phyloP scores from a whole-genome alignment of 2,113 vertebrate genomes.

The Mormyrus iriodes region DNA sequence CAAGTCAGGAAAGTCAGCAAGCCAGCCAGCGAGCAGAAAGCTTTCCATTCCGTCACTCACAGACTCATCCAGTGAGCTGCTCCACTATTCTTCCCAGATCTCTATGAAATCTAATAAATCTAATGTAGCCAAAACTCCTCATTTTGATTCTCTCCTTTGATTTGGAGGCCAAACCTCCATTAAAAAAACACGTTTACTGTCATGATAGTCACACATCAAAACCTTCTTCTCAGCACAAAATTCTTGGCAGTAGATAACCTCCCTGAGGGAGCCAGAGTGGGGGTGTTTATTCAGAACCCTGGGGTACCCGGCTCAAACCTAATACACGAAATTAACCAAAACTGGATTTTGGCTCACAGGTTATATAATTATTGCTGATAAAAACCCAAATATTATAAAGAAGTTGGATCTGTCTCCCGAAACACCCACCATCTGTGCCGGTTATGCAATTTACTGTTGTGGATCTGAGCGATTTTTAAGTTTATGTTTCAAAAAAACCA shows the following conservation, averaged over 20 bases:
- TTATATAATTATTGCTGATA: conserved; percentile 12
- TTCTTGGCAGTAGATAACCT: not conserved
- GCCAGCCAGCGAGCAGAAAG: not conserved
- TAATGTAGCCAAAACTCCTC: not conserved
- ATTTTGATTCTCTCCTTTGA: not conserved
- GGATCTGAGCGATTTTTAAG: conserved; percentile 1
- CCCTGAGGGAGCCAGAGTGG: not conserved
- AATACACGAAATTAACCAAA: not conserved
- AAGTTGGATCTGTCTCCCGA: not conserved
- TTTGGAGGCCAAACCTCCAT: not conserved
- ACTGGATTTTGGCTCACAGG: not conserved
- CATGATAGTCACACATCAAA: conserved; percentile 7
- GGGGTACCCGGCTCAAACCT: not conserved
- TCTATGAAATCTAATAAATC: not conserved
- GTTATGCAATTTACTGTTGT: conserved; percentile 15
- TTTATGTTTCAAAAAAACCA: not conserved
- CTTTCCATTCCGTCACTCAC: not conserved
- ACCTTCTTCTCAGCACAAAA: not conserved
- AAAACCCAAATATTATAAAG: not conserved
- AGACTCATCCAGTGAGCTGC: not conserved
- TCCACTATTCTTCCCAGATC: not conserved
- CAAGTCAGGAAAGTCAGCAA: not conserved
- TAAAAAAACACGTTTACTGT: not conserved
- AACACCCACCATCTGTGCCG: conserved; percentile 14
- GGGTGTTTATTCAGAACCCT: not conserved